phyloP scores from a whole-genome alignment of 2,797 vertebrate genomes.

The Iguana delicatissima region DNA sequence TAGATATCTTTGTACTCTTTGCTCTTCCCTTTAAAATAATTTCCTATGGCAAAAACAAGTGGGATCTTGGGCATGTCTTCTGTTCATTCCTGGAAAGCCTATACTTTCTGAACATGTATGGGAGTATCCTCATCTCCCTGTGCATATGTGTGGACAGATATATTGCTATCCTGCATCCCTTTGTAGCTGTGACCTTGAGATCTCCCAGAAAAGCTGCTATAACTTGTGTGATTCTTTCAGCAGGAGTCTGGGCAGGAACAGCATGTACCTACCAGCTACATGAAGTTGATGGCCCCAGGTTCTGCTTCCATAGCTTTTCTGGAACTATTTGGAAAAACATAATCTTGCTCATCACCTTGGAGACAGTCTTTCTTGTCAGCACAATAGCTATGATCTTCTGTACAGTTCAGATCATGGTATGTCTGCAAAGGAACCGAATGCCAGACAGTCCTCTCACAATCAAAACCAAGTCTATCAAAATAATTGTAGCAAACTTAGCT shows the following conservation, averaged over 20 bases:
- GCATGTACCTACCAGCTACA: slow-evolving; percentile 66
- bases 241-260: slow-evolving; percentile 58
- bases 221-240: slow-evolving; percentile 73
- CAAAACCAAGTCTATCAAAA: slow-evolving; percentile 73
- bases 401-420: slow-evolving; percentile 65
- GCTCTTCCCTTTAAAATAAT: slow-evolving; percentile 82
- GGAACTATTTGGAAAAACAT: slow-evolving; percentile 64
- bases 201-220: slow-evolving; percentile 75
- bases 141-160: slow-evolving; percentile 80
- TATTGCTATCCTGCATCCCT: slow-evolving; percentile 73
- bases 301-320: slow-evolving; percentile 80
- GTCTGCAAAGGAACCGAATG: slow-evolving; percentile 56
- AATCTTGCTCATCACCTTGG: slow-evolving; percentile 65
- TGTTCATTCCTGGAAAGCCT: slow-evolving; percentile 81
- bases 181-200: slow-evolving; percentile 58
- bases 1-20: slow-evolving; percentile 81
- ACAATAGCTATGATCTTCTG: slow-evolving; percentile 73
- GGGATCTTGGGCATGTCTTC: slow-evolving; percentile 70
- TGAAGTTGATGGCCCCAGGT: neutral
- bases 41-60: slow-evolving; percentile 64
- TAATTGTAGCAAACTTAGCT: slow-evolving; percentile 74
- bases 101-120: slow-evolving; percentile 82
- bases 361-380: slow-evolving; percentile 67
- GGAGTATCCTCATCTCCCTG: slow-evolving; percentile 80
- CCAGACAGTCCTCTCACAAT: slow-evolving; percentile 45